Percentiles rank a stretch among this genome's conserved stretches.
Conservation (phyloP, 2,113 vertebrate species). For the Cebus imitator region DNA sequence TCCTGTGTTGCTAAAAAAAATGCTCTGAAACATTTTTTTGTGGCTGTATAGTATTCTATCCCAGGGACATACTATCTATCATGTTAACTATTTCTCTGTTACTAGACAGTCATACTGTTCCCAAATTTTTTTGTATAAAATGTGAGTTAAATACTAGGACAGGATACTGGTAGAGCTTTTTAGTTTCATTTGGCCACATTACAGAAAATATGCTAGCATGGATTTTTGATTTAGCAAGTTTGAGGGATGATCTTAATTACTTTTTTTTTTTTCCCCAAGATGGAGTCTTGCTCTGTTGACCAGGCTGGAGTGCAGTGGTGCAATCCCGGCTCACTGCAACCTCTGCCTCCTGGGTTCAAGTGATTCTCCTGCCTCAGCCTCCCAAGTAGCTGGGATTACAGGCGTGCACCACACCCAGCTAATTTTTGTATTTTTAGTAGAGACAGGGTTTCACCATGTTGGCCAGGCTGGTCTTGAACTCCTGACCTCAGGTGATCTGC, state of each 20-base stretch:
- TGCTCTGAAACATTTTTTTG: not conserved
- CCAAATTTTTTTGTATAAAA: not conserved
- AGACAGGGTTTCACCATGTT: no score
- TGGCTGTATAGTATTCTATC: not conserved
- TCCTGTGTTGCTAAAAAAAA: not conserved
- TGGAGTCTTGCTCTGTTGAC: no score
- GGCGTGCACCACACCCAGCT: no score
- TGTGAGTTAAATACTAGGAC: not conserved
- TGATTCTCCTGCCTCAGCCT: no score
- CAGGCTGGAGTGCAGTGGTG: no score
- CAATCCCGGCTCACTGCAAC: no score
- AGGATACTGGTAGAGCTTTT: not conserved
- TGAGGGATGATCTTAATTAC: not conserved
- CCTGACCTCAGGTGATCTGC: no score
- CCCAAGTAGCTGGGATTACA: no score
- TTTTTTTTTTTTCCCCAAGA: not conserved
- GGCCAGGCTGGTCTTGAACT: no score
- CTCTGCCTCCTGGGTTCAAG: no score
- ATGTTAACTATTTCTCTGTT: not conserved
- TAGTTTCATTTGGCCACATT: constrained; percentile 13
- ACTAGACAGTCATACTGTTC: not conserved
- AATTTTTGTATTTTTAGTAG: no score
- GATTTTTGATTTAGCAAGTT: constrained; percentile 37
- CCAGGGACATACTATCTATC: not conserved
- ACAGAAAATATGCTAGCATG: not conserved